Conservation (phyloP, 2,888 invertebrate genomes). For the Perithous albicinctus region DNA sequence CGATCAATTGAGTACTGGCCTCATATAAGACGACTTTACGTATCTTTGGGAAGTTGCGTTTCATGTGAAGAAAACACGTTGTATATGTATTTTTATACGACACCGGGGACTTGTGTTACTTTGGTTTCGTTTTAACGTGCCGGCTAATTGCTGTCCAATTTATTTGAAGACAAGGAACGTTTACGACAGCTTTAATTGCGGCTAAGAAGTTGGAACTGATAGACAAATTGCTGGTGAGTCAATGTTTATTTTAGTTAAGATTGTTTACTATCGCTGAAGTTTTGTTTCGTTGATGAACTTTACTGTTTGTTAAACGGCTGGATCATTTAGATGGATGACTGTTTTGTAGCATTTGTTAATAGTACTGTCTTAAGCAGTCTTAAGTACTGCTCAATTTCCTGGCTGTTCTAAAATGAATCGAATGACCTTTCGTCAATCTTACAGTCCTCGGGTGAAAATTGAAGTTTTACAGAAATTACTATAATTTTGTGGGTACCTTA, state of each 20-base stretch:
- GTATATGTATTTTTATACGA: neutral
- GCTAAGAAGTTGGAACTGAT: neutral
- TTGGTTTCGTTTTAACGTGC: conserved; percentile 13
- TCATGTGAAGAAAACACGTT: conserved; percentile 11
- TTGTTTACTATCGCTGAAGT: neutral
- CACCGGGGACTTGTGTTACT: neutral
- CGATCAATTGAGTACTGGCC: neutral
- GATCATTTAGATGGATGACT: neutral
- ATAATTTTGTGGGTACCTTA: neutral
- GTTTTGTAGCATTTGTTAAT: neutral
- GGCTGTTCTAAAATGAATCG: neutral
- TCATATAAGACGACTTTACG: neutral
- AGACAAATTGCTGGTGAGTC: neutral
- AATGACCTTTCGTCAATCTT: neutral
- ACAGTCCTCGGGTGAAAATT: neutral
- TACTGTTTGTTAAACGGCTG: neutral
- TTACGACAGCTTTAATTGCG: neutral
- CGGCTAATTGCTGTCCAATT: neutral
- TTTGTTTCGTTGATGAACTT: neutral
- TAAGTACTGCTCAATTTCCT: neutral
- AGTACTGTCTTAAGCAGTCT: neutral
- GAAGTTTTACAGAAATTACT: neutral
- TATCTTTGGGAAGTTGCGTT: neutral
- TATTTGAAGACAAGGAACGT: neutral
- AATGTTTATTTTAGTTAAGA: neutral